phyloP scores from a whole-genome alignment of 2,888 invertebrate species.

The Idaea dimidiata region DNA sequence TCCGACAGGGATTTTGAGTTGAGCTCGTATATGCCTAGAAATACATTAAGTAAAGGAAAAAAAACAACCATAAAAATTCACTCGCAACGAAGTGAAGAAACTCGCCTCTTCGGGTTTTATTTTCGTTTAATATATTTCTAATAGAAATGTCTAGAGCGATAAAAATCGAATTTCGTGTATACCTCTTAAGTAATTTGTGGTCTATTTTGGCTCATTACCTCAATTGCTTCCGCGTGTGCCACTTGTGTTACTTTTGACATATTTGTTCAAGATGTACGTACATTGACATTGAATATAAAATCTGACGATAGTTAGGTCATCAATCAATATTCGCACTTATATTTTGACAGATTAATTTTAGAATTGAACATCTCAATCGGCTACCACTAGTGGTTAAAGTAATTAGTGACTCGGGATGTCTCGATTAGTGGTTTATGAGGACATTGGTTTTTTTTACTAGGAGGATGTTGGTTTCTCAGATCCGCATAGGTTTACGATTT shows the following conservation, averaged over 20 bases:
- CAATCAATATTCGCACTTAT: slow-evolving; percentile 14
- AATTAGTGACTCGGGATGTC: not conserved
- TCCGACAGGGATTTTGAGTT: too few relatives aligned
- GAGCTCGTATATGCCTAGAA: too few relatives aligned
- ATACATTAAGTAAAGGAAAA: too few relatives aligned
- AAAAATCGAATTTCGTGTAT: too few relatives aligned
- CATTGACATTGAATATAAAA: slow-evolving; percentile 41
- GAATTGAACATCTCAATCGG: not conserved
- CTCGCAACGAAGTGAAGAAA: too few relatives aligned
- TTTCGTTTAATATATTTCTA: too few relatives aligned
- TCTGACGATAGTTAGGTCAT: slow-evolving; percentile 15
- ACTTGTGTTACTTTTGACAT: slow-evolving; percentile 42
- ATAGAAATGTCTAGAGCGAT: too few relatives aligned
- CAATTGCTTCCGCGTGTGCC: slow-evolving; percentile 33
- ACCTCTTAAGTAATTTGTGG: slow-evolving; percentile 9
- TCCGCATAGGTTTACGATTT: not conserved
- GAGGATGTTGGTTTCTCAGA: not conserved
- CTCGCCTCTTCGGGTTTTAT: too few relatives aligned
- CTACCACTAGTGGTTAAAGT: not conserved
- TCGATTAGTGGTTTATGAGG: not conserved
- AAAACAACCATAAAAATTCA: too few relatives aligned
- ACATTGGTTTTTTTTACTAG: not conserved
- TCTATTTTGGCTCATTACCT: slow-evolving; percentile 21
- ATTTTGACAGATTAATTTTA: not conserved
- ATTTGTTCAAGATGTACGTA: slow-evolving; percentile 34